Percentiles rank a stretch among this genome's conserved stretches.
phyloP scores from a whole-genome alignment of 2,888 invertebrate species.

The Pimpla rufipes region DNA sequence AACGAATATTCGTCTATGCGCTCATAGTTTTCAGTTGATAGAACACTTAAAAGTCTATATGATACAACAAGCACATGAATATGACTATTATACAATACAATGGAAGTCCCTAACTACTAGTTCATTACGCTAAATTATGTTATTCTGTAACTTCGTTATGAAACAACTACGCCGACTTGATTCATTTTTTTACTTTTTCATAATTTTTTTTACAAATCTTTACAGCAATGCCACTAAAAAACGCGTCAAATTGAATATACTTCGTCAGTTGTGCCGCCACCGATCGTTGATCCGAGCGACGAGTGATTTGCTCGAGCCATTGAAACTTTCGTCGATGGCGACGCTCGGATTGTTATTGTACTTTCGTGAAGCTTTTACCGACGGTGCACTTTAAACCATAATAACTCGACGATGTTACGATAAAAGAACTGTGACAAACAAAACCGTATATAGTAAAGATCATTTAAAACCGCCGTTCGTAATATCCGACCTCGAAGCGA shows the following conservation, averaged over 20 bases:
- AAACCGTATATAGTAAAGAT: slow-evolving; percentile 36
- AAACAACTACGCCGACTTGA: slow-evolving; percentile 78
- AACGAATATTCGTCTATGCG: slow-evolving; percentile 77
- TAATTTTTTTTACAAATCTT: slow-evolving; percentile 47
- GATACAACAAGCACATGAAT: slow-evolving; percentile 84
- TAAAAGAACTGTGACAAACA: slow-evolving; percentile 40
- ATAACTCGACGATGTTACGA: slow-evolving; percentile 29
- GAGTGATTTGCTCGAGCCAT: slow-evolving; percentile 17
- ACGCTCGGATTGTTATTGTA: slow-evolving; percentile 46
- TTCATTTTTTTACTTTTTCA: slow-evolving; percentile 71
- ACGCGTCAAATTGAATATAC: slow-evolving; percentile 70
- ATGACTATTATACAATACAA: slow-evolving; percentile 83
- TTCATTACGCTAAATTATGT: slow-evolving; percentile 79
- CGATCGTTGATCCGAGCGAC: background rate
- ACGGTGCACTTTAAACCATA: slow-evolving; percentile 14
- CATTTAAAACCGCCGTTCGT: slow-evolving; percentile 25
- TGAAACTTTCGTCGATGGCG: slow-evolving; percentile 31
- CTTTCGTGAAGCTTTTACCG: slow-evolving; percentile 26
- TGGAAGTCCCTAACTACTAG: slow-evolving; percentile 80
- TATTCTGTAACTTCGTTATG: slow-evolving; percentile 80
- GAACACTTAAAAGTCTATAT: slow-evolving; percentile 81
- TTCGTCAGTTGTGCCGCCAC: slow-evolving; percentile 71
- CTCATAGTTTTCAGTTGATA: slow-evolving; percentile 73
- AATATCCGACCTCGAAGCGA: slow-evolving; percentile 33
- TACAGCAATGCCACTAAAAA: slow-evolving; percentile 69